Evolutionary conservation across 2,797 vertebrate genomes (phyloP).

Genomic region (Propithecus perrieri): DNA sequence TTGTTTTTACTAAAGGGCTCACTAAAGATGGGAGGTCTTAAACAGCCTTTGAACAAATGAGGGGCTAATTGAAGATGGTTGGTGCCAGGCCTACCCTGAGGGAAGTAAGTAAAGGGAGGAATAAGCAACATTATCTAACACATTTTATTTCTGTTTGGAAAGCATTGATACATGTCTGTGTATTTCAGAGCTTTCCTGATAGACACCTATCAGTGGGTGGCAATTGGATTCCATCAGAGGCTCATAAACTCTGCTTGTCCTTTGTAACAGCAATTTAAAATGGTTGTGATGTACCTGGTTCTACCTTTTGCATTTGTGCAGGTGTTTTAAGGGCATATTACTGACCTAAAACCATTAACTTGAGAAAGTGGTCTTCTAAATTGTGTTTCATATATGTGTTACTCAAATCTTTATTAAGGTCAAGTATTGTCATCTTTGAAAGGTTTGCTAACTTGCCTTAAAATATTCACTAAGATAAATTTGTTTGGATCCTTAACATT

Average conservation of each 20-base stretch:
- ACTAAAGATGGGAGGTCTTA: not conserved
- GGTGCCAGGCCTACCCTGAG: not conserved
- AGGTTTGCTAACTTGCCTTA: not conserved
- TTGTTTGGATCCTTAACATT: not conserved
- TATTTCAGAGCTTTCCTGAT: not conserved
- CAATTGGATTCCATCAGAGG: too few species aligned
- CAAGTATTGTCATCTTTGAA: not conserved
- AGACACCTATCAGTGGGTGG: not conserved
- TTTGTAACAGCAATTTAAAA: not conserved
- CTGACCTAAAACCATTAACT: not conserved
- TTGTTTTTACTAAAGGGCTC: not conserved
- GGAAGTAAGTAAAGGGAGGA: not conserved
- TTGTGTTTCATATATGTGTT: not conserved
- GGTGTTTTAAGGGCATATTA: not conserved
- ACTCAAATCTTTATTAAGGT: not conserved
- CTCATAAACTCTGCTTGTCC: not conserved
- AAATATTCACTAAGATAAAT: not conserved
- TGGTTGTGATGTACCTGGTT: not conserved
- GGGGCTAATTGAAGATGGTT: not conserved
- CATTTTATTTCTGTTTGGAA: not conserved
- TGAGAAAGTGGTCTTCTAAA: not conserved
- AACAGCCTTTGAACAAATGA: not conserved
- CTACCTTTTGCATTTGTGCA: not conserved
- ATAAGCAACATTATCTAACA: not conserved
- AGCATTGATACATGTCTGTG: not conserved